These are phyloP conservation scores for Tringa solitaria DNA, from an alignment of 2,113 vertebrate genomes.

Conservation along the genomic window DNA sequence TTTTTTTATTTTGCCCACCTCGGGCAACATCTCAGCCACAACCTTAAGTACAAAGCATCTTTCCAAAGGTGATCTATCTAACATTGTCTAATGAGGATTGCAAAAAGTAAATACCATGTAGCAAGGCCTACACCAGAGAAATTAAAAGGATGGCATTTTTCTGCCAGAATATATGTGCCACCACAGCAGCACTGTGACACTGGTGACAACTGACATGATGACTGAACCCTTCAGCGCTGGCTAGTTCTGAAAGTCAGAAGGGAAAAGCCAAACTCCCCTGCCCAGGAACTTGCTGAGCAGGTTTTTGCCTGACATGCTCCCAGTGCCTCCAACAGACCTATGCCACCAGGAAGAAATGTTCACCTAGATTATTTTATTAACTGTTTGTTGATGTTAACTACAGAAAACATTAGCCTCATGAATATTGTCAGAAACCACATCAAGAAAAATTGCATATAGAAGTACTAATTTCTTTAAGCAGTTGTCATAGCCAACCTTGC, in stretches of 20 bases:
- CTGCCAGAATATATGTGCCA: background rate
- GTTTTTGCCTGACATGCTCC: background rate
- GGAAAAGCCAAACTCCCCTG: background rate
- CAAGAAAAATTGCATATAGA: background rate
- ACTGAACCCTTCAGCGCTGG: background rate
- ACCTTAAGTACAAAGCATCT: background rate
- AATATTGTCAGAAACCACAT: background rate
- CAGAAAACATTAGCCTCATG: background rate
- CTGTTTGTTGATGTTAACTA: background rate
- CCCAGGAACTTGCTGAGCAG: background rate
- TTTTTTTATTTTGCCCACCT: background rate
- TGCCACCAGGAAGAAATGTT: background rate
- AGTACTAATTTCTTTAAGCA: background rate
- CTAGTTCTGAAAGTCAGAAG: background rate
- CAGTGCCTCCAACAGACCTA: background rate
- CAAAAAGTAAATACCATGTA: background rate
- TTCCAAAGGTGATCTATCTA: background rate
- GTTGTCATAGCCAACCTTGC: background rate
- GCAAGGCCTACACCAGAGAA: background rate
- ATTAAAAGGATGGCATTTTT: background rate
- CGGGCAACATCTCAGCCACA: background rate
- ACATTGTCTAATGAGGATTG: background rate
- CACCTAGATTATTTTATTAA: background rate
- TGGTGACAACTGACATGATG: background rate
- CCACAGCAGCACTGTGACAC: background rate